Conservation (phyloP, 2,113 vertebrate species). For the Xiphophorus maculatus region DNA sequence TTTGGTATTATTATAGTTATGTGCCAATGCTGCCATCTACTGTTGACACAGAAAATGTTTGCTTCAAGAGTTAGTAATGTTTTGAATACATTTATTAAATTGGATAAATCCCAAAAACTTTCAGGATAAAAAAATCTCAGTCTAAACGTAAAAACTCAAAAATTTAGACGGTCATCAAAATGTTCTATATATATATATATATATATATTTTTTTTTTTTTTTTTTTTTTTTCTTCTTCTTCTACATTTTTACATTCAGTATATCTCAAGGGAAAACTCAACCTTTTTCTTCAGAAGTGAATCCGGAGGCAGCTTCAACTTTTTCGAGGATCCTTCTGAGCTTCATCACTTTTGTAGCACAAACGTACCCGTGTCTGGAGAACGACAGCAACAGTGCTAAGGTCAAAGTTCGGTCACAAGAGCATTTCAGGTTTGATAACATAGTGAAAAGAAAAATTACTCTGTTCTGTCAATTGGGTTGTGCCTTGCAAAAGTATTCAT, state of each 20-base stretch:
- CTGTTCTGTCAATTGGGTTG: neutral
- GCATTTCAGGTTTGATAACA: neutral
- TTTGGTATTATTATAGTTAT: neutral
- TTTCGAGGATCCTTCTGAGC: constrained; percentile 96
- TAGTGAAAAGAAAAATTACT: neutral
- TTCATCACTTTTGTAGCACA: constrained; percentile 99
- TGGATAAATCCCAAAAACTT: no score
- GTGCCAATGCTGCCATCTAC: neutral
- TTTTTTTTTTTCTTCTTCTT: no score
- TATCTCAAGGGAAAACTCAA: constrained; percentile 43
- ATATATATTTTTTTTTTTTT: no score
- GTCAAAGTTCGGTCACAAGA: neutral
- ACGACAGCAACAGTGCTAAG: constrained; percentile 4
- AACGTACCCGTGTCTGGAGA: constrained; percentile 92
- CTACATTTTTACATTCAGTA: no score
- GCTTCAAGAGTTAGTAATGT: neutral
- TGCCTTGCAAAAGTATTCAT: neutral
- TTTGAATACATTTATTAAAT: no score
- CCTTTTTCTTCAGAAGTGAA: constrained; percentile 99
- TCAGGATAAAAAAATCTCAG: no score
- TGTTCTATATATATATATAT: no score
- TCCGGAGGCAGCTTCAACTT: constrained; percentile 96
- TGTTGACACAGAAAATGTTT: neutral
- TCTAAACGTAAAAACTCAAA: no score
- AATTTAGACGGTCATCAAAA: no score